Base-by-base conservation (phyloP, 2,113 vertebrate genomes). In the Hassar affinis region DNA sequence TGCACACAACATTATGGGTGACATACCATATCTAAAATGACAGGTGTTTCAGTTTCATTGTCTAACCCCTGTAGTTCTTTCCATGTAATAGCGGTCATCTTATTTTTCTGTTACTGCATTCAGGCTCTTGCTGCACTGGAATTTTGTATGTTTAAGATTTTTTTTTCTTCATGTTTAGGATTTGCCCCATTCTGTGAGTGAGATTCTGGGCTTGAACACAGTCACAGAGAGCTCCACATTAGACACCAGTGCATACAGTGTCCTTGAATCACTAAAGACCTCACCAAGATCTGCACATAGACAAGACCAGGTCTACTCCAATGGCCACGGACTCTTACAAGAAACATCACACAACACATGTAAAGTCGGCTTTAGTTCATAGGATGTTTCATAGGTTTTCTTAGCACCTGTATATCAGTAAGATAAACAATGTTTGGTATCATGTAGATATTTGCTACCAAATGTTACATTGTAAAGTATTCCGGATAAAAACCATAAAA, bases 141-240 rank as follows among this genome's bases (percentile, higher is more conserved):
- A 49, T 52, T 56, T 51, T 49, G 72, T 25, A 51, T 74, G n/a
- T 74, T 52, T 7, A 49, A 3, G 25, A 72, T 10, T 47, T 61
- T 20, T 7, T 74, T 78, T 71, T 84, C 33, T 66, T 66, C 4
- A 12, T 78, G 27, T 88, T 30, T 88, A 98, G 97, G 96, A 97
- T 87, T 91, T 97, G 84, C 96, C 97, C 85, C 94, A 93, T 87
- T 93, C 96, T 49, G 92, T 98, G 74, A 91, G 93, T 85, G 92
- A 94, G 86, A 96, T 98, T 80, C 88, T 98, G 89, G 96, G 95
- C 22, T 92, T 96, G 42, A 91, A 94, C 64, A 86, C 91, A 6
- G 89, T 91, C n/a, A 80, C 87, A 33, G 83, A 89, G 25, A 88
- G 88, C 2, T 88, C 92, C 0, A 89, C 93, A 79, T 92, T 92